Conservation (phyloP, 2,888 invertebrate genomes). For the Netelia melanura region DNA sequence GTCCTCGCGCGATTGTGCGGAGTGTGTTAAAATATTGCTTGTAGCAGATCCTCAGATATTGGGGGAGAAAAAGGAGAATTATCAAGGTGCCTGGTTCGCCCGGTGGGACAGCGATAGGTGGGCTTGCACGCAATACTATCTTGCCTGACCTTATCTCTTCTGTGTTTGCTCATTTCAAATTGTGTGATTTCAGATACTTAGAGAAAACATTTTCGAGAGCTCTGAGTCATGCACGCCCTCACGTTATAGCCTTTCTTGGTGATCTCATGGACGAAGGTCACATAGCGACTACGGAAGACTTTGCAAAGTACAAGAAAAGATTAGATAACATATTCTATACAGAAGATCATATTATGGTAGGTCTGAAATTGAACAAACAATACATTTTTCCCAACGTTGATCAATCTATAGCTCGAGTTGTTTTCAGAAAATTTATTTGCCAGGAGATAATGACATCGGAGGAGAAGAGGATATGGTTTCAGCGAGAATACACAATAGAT, state of each 20-base stretch:
- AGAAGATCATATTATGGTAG: slow-evolving; percentile 81
- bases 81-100: slow-evolving; percentile 89
- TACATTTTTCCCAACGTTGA: no score
- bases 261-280: slow-evolving; percentile 98
- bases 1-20: slow-evolving; percentile 82
- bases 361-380: background rate
- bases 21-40: slow-evolving; percentile 89
- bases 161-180: slow-evolving; percentile 2
- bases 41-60: slow-evolving; percentile 97
- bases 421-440: slow-evolving; percentile 92
- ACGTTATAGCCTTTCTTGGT: slow-evolving; percentile 95
- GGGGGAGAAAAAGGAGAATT: slow-evolving; percentile 91
- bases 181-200: slow-evolving; percentile 89
- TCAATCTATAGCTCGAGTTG: background rate
- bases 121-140: slow-evolving; percentile 65
- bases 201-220: slow-evolving; percentile 92
- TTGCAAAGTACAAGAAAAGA: slow-evolving; percentile 90
- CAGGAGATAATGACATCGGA: slow-evolving; percentile 99
- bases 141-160: background rate
- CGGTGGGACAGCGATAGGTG: slow-evolving; percentile 96
- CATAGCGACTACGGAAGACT: slow-evolving; percentile 90
- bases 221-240: slow-evolving; percentile 90
- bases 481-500: slow-evolving; percentile 90
- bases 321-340: slow-evolving; percentile 89
- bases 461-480: slow-evolving; percentile 94